A percentile compares a stretch with the other conserved stretches of the same genome.
Conservation (phyloP, 2,888 invertebrate genomes). For the Caenorhabditis sinica region DNA sequence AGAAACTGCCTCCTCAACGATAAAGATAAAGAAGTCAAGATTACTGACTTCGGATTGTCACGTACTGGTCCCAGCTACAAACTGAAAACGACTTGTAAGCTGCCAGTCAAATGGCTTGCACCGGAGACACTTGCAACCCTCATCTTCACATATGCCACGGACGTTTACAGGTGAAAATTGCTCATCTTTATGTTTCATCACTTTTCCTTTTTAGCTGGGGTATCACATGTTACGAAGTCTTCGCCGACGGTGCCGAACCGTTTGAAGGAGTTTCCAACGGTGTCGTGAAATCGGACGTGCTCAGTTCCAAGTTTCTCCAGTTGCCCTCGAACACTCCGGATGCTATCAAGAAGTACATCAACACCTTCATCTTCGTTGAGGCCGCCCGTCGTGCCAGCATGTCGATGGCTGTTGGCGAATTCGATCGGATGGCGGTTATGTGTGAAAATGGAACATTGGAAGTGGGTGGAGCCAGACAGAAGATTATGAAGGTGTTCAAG, state of each 20-base stretch:
- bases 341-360: slow-evolving; percentile 46
- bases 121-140: slow-evolving; percentile 59
- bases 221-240: slow-evolving; percentile 63
- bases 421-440: slow-evolving; percentile 21
- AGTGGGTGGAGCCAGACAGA: slow-evolving; percentile 28
- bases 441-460: slow-evolving; percentile 20
- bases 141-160: slow-evolving; percentile 51
- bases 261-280: slow-evolving; percentile 55
- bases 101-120: slow-evolving; percentile 69
- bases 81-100: slow-evolving; percentile 56
- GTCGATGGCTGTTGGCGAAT: slow-evolving; percentile 30
- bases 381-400: slow-evolving; percentile 29
- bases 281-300: slow-evolving; percentile 40
- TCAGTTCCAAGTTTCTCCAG: slow-evolving; percentile 40
- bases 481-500: slow-evolving; percentile 43
- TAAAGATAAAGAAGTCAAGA: slow-evolving; percentile 54
- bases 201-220: slow-evolving; percentile 54
- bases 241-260: slow-evolving; percentile 65
- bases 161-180: slow-evolving; percentile 63
- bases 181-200: not conserved
- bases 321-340: slow-evolving; percentile 56
- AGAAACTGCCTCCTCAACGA: slow-evolving; percentile 58
- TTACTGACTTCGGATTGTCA: slow-evolving; percentile 71
- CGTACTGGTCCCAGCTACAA: slow-evolving; percentile 51
- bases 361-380: slow-evolving; percentile 47